Conservation (phyloP, 2,113 vertebrate genomes). For the Campylomormyrus tamandua region DNA sequence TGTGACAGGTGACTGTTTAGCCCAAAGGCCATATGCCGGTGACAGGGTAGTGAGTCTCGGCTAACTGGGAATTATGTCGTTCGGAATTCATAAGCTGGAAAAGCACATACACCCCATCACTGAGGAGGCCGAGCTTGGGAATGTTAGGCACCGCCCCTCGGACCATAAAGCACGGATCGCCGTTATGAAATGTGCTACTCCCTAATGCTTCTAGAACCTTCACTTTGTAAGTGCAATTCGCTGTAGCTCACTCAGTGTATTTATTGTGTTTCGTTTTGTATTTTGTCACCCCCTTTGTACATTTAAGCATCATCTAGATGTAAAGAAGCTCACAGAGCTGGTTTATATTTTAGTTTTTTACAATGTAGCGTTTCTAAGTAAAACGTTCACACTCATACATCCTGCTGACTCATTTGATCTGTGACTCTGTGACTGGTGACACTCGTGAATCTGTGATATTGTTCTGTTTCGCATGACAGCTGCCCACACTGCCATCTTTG, state of each 20-base stretch:
- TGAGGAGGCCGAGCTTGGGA: background rate
- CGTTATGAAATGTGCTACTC: background rate
- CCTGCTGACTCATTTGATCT: background rate
- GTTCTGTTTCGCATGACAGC: background rate
- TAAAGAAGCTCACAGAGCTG: background rate
- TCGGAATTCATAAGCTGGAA: background rate
- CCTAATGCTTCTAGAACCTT: background rate
- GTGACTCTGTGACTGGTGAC: background rate
- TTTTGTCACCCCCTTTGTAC: background rate
- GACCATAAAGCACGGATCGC: background rate
- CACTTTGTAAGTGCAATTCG: slow-evolving; percentile 9
- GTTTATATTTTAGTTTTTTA: slow-evolving; percentile 9
- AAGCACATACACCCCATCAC: background rate
- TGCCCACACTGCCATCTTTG: background rate
- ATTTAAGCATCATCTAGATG: background rate
- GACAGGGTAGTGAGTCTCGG: background rate
- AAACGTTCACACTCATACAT: background rate
- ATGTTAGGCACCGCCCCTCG: background rate
- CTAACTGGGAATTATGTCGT: background rate
- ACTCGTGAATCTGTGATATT: background rate
- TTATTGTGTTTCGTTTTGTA: background rate
- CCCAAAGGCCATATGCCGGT: background rate
- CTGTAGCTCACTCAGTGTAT: slow-evolving; percentile 3
- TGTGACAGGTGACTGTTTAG: background rate
- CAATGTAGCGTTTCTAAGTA: slow-evolving; percentile 8